Conservation (phyloP, 2,113 vertebrate genomes). For the Chaetodon trifascialis region DNA sequence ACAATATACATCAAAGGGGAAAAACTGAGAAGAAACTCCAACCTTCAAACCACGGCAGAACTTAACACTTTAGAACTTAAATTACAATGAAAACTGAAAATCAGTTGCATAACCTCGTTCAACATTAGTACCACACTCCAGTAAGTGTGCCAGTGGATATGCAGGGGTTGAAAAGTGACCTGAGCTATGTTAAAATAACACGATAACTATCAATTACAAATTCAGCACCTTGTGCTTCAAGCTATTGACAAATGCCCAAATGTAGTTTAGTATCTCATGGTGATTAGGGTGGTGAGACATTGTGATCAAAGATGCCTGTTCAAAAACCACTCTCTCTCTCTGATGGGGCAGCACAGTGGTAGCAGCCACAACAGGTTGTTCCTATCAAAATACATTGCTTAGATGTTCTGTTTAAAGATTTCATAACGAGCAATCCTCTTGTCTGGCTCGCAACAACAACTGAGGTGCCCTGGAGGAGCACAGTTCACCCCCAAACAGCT, state of each 20-base stretch:
- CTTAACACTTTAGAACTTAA: conserved; percentile 17
- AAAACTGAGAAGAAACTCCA: conserved; percentile 52
- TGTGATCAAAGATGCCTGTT: conserved; percentile 22
- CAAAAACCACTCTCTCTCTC: background rate
- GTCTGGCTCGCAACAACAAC: background rate
- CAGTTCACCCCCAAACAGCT: background rate
- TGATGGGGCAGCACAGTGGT: background rate
- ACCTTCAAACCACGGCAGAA: conserved; percentile 53
- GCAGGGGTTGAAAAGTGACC: conserved; percentile 42
- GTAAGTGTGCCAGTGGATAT: conserved; percentile 4
- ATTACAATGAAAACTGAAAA: conserved; percentile 52
- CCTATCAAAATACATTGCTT: conserved; percentile 7
- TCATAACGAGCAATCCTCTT: conserved; percentile 13
- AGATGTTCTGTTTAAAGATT: background rate
- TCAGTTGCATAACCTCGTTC: conserved; percentile 30
- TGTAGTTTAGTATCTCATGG: background rate
- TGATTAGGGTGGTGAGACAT: background rate
- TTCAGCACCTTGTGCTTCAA: conserved; percentile 39
- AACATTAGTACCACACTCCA: conserved; percentile 5
- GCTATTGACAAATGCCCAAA: conserved; percentile 20
- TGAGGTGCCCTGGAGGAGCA: conserved; percentile 34
- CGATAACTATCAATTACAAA: conserved; percentile 35
- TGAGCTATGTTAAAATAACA: conserved; percentile 36
- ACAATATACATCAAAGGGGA: conserved; percentile 73
- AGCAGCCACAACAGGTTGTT: conserved; percentile 6